These are phyloP conservation scores for Crocallis elinguaria DNA, from an alignment of 2,888 invertebrate species.

Conservation along the genomic window DNA sequence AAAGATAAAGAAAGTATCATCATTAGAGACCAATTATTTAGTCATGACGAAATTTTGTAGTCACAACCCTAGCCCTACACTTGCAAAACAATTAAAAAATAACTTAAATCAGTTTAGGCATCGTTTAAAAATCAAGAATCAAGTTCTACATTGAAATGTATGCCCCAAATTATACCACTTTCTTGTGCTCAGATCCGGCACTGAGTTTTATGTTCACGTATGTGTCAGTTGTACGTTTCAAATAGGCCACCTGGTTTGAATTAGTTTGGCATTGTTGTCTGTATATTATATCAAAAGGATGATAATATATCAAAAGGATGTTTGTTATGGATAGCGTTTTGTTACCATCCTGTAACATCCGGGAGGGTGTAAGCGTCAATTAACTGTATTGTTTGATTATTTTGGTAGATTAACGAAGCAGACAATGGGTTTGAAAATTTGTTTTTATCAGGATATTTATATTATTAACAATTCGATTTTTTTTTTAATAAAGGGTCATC, in stretches of 20 bases:
- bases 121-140: no score
- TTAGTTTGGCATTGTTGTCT: slow-evolving; percentile 15
- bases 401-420: background rate
- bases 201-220: slow-evolving; percentile 21
- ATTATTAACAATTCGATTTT: no score
- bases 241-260: slow-evolving; percentile 17
- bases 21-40: no score
- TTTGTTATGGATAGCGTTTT: slow-evolving; percentile 10
- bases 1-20: no score
- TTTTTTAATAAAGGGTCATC: no score
- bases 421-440: slow-evolving; percentile 2
- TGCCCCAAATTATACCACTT: background rate
- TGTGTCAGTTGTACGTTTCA: slow-evolving; percentile 22
- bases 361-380: slow-evolving; percentile 11
- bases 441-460: no score
- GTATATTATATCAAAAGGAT: slow-evolving; percentile 23
- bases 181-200: background rate
- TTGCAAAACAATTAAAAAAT: no score
- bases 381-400: slow-evolving; percentile 2
- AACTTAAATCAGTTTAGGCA: no score
- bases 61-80: no score
- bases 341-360: slow-evolving; percentile 4
- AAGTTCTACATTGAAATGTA: no score
- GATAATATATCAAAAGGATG: slow-evolving; percentile 23
- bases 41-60: no score